Percentiles rank a stretch among this genome's conserved stretches.
Conservation (phyloP, 2,113 vertebrate genomes). For the Pagrus major region DNA sequence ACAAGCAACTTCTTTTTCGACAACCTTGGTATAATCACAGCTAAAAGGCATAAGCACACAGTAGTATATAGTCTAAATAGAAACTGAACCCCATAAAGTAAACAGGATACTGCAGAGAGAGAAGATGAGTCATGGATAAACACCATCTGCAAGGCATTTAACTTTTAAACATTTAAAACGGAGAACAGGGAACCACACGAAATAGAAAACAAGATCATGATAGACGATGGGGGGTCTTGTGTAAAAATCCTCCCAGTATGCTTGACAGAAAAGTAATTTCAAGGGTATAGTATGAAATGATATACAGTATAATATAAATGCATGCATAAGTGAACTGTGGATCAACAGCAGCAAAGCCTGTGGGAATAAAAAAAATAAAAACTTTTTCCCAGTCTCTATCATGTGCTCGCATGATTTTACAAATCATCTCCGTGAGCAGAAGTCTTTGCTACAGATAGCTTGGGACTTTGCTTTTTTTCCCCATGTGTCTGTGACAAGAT, state of each 20-base stretch:
- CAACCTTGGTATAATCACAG: slow-evolving; percentile 28
- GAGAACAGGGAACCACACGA: slow-evolving; percentile 14
- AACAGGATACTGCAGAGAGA: slow-evolving; percentile 7
- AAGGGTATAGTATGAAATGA: slow-evolving; percentile 24
- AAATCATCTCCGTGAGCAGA: slow-evolving; percentile 63
- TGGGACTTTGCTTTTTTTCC: slow-evolving; percentile 27
- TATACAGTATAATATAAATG: slow-evolving; percentile 44
- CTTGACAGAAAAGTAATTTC: slow-evolving; percentile 44
- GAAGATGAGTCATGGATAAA: slow-evolving; percentile 50
- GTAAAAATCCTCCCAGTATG: slow-evolving; percentile 3
- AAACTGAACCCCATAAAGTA: slow-evolving; percentile 9
- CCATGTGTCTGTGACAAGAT: slow-evolving; percentile 75
- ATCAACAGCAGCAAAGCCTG: slow-evolving; percentile 19
- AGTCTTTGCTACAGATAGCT: slow-evolving; percentile 62
- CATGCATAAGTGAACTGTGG: slow-evolving; percentile 33
- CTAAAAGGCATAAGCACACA: slow-evolving; percentile 17
- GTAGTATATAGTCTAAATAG: background rate
- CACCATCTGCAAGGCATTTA: slow-evolving; percentile 51
- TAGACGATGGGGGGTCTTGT: slow-evolving; percentile 12
- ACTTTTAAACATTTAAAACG: slow-evolving; percentile 52
- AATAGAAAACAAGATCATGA: slow-evolving; percentile 34
- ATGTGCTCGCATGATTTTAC: slow-evolving; percentile 50
- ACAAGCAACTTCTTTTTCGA: slow-evolving; percentile 20
- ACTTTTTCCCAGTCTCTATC: slow-evolving; percentile 37
- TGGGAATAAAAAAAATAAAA: slow-evolving; percentile 3